Base-by-base conservation (phyloP, 1,140 invertebrate species). In the Portunus trituberculatus region DNA sequence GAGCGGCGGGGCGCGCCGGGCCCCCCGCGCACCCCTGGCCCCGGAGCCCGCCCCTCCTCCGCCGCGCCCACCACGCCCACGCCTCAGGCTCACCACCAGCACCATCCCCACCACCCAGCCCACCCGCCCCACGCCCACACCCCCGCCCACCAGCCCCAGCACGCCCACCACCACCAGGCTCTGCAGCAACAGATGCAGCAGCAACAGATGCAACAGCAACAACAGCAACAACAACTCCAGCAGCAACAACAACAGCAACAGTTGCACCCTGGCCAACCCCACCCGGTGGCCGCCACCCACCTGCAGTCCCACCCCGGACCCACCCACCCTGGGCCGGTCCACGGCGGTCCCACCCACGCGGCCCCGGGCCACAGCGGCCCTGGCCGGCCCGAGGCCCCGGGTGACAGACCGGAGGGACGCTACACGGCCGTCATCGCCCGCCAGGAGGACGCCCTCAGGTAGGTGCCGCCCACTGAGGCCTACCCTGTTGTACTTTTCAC, bases 401-500 rank as follows among this genome's bases (percentile, higher is more conserved):
- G 91, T 16, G 95, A 96, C 83, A 48, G 95, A 28, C 92, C 59
- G 7, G 96, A 96, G 59, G 91, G 91, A 14, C 94, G 96, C n/a
- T 96, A 96, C 93, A 94, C 96, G 31, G 93, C 95, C 32, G 95
- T 94, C 93, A 95, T 95, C 76, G 96, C 95, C 29, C 95, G 93
- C 32, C 92, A 96, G 95, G 96, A 96, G 83, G 96, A 96, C 32
- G 96, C 95, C 31, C 95, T 93, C 16, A 96, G 96, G 96, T 96
- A 32, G 91, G 96, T 93, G 82, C 48, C 4, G 12, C 32, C 0
- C 31, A 10, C 25, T 10, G 52, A 4, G 29, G 16, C 8, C 12
- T 0, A 0, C 8, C 28, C 0, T 16, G n/a, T 39, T 25, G 52
- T 20, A 20, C 52, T 59, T 0, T 4, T 20, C 45, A 46, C 45